phyloP scores from a whole-genome alignment of 2,113 vertebrate genomes.

The Centrocercus urophasianus region DNA sequence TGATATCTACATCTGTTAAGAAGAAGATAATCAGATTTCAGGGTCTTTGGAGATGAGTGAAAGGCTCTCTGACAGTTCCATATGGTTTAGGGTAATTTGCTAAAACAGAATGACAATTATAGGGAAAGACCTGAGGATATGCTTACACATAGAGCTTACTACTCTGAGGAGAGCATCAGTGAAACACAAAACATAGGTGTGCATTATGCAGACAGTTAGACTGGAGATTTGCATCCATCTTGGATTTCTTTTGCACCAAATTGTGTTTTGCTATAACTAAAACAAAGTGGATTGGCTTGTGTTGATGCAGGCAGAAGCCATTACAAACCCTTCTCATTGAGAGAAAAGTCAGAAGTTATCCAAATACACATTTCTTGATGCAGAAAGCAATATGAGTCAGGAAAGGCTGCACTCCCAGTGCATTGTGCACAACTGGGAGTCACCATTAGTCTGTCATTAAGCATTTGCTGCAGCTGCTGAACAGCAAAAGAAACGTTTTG shows the following conservation, averaged over 20 bases:
- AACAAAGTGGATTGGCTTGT: background rate
- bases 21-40: background rate
- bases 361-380: background rate
- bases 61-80: background rate
- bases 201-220: background rate
- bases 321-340: background rate
- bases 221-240: background rate
- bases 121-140: background rate
- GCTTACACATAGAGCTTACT: background rate
- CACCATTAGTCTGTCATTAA: background rate
- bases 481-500: conserved; percentile 75
- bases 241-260: background rate
- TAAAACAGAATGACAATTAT: background rate
- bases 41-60: background rate
- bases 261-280: background rate
- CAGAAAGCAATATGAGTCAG: background rate
- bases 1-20: background rate
- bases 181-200: background rate
- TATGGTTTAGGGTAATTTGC: background rate
- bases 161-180: background rate
- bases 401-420: background rate
- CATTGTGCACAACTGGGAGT: background rate
- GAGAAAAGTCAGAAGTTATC: background rate
- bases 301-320: background rate
- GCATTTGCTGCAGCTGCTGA: conserved; percentile 70